phyloP scores from a whole-genome alignment of 2,888 invertebrate genomes.

The Ernsta delagoae region DNA sequence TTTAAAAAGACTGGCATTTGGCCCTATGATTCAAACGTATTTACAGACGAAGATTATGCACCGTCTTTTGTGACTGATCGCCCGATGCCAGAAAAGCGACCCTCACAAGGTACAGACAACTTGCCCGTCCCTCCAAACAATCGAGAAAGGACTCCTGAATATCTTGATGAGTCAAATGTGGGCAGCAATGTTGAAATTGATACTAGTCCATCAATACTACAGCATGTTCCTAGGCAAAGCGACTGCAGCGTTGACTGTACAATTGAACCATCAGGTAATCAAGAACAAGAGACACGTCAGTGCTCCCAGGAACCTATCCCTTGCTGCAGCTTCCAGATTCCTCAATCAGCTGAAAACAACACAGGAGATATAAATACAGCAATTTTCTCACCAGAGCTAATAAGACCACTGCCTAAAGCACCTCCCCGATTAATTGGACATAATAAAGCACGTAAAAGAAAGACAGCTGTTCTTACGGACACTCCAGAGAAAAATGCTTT shows the following conservation, averaged over 20 bases:
- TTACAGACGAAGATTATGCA: not conserved
- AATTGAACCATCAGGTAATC: no score
- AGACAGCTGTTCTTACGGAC: conserved; percentile 40
- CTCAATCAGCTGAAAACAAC: not conserved
- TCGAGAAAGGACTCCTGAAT: no score
- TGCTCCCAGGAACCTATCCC: not conserved
- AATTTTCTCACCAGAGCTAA: conserved; percentile 18
- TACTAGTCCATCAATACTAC: no score
- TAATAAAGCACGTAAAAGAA: conserved; percentile 38
- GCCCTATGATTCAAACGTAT: not conserved
- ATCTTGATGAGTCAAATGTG: no score
- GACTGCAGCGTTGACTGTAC: no score
- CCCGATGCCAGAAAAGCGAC: not conserved
- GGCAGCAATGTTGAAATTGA: no score
- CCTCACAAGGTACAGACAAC: no score
- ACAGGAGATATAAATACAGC: not conserved
- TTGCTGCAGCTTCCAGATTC: not conserved
- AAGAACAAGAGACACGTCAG: no score
- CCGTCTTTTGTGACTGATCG: not conserved
- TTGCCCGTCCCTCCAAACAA: no score
- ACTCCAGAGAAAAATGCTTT: conserved; percentile 43
- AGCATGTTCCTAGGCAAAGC: no score
- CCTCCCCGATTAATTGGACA: conserved; percentile 32
- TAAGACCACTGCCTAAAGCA: not conserved
- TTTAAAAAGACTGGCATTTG: not conserved